Evolutionary conservation across 1,140 invertebrate genomes (phyloP), one percentile per base, ranked within the genome.

Genomic region (Heliconius eleuchia): DNA sequence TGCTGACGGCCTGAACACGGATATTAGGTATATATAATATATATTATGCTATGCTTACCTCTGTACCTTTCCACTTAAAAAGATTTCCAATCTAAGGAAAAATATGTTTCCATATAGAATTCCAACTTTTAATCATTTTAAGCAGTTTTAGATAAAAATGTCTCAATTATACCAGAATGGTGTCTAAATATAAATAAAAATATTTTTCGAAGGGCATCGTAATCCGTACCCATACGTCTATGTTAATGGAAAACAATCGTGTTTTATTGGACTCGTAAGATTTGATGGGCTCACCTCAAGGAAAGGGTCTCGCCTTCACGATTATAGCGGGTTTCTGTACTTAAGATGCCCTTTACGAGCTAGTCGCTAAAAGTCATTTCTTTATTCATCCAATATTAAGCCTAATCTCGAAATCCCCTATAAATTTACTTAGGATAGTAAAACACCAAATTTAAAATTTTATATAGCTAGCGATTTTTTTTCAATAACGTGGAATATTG

Each of bases 201-300:
- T 73, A 73, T 80, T 74, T 73, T 71, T 46, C 60, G 52, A 30
- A 3, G 60, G 27, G 60, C 73, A 37, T 66, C 71, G 71, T 72
- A 73, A 71, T 55, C 73, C 39, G 60, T 73, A 66, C 50, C 39
- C 72, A 75, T 74, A 83, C 71, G 82, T 78, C 87, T 85, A 89
- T 88, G 88, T 89, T 93, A 93, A 93, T 93, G 89, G 89, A 91
- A 91, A 92, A 92, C 91, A 93, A 92, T 93, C 87, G 89, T 93
- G 91, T 91, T 93, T 93, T 93, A 93, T 92, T 93, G 86, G 86
- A 86, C 87, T 91, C 90, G 85, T 92, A 92, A 93, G 86, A 81
- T 90, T 91, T 92, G 90, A 92, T 92, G 86, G 89, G 86, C 86
- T 91, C 87, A 91, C 89, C 90, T 90, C 86, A 88, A 89, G 86